These are phyloP conservation scores for Tretioscincus oriximinensis DNA, from an alignment of 2,113 vertebrate genomes.

Conservation along the genomic window DNA sequence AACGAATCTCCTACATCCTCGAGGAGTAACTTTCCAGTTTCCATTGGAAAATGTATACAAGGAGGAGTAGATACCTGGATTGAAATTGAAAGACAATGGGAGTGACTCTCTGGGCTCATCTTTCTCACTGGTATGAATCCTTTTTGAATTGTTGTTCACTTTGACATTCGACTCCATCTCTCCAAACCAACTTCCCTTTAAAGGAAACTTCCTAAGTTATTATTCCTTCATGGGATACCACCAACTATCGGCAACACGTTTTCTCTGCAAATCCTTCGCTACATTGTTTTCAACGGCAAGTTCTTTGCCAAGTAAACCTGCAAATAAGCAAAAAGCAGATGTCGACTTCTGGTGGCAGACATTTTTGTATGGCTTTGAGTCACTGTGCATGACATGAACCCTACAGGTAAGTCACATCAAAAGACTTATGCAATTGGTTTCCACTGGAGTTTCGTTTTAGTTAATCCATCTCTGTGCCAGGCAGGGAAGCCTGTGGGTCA, in stretches of 20 bases:
- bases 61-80: too few relatives aligned
- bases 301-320: accelerated
- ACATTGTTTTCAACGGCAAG: background rate
- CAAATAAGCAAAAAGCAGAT: background rate
- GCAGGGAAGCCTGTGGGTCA: accelerated
- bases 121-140: too few relatives aligned
- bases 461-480: background rate
- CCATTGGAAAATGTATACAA: too few relatives aligned
- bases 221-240: background rate
- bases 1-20: too few relatives aligned
- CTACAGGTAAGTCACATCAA: slow-evolving; percentile 36
- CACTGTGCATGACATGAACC: background rate
- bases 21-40: too few relatives aligned
- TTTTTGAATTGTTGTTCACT: background rate
- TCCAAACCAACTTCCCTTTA: background rate
- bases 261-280: background rate
- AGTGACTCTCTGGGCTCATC: too few relatives aligned
- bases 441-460: background rate
- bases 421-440: background rate
- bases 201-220: background rate
- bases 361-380: slow-evolving; percentile 28
- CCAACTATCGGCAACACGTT: background rate
- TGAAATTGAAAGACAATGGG: too few relatives aligned
- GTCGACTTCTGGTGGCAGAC: too few relatives aligned
- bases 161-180: background rate